These are phyloP conservation scores for Drosophila putrida DNA, from an alignment of 2,888 invertebrate species.

Conservation along the genomic window DNA sequence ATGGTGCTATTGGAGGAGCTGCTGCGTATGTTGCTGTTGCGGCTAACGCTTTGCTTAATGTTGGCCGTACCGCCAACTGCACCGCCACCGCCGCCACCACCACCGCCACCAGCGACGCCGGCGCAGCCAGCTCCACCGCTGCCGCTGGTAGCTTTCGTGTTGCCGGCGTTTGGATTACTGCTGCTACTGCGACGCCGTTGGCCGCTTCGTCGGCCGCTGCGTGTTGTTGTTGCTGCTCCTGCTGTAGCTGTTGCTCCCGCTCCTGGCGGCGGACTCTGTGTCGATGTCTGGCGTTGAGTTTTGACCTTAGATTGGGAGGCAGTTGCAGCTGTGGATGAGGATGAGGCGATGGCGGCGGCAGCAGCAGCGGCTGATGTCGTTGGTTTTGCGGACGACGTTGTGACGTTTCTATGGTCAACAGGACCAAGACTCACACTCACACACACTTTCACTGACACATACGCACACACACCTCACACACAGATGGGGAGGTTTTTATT, in stretches of 20 bases:
- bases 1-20: slow-evolving; percentile 86
- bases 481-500: slow-evolving; percentile 24
- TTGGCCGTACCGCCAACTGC: slow-evolving; percentile 60
- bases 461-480: slow-evolving; percentile 43
- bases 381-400: slow-evolving; percentile 79
- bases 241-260: slow-evolving; percentile 36
- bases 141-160: slow-evolving; percentile 79
- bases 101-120: slow-evolving; percentile 76
- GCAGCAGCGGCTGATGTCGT: slow-evolving; percentile 80
- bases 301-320: slow-evolving; percentile 30
- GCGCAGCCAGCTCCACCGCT: slow-evolving; percentile 81
- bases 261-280: slow-evolving; percentile 64
- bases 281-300: slow-evolving; percentile 55
- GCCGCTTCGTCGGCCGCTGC: slow-evolving; percentile 70
- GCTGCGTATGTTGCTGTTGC: slow-evolving; percentile 85
- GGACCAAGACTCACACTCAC: slow-evolving; percentile 28
- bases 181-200: slow-evolving; percentile 80
- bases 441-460: slow-evolving; percentile 34
- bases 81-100: slow-evolving; percentile 56
- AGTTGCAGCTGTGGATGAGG: slow-evolving; percentile 1
- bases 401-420: slow-evolving; percentile 57
- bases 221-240: slow-evolving; percentile 51
- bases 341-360: slow-evolving; percentile 44
- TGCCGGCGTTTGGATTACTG: slow-evolving; percentile 80
- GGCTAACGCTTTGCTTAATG: slow-evolving; percentile 84